Percentiles rank a stretch among this genome's conserved stretches.
phyloP scores from a whole-genome alignment of 2,888 invertebrate species.

The Euplexia lucipara region DNA sequence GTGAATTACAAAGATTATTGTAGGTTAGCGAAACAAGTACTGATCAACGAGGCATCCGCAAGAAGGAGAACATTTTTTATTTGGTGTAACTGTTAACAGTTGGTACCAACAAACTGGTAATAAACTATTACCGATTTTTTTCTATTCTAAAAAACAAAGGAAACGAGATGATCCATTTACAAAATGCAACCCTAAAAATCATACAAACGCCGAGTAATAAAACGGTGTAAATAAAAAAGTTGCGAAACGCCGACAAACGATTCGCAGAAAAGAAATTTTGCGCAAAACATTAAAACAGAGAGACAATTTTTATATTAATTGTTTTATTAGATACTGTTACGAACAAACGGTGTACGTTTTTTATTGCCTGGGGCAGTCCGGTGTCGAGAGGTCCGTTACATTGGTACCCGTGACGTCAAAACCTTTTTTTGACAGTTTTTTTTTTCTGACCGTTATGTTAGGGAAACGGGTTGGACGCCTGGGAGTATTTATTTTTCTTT shows the following conservation, averaged over 20 bases:
- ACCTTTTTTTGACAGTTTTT: constrained; percentile 63
- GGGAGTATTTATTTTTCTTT: not conserved
- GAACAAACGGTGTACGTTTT: constrained; percentile 62
- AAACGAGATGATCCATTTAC: constrained; percentile 53
- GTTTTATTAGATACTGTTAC: constrained; percentile 70
- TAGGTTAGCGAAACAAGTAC: constrained; percentile 9
- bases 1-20: constrained; percentile 8
- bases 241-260: constrained; percentile 59
- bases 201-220: constrained; percentile 28
- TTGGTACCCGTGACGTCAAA: constrained; percentile 74
- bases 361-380: constrained; percentile 66
- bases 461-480: constrained; percentile 37
- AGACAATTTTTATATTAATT: constrained; percentile 65
- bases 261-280: constrained; percentile 87
- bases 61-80: constrained; percentile 17
- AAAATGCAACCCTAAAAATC: constrained; percentile 72
- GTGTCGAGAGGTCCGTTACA: constrained; percentile 69
- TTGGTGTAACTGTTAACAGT: constrained; percentile 16
- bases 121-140: constrained; percentile 34
- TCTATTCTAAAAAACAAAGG: constrained; percentile 34
- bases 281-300: constrained; percentile 71
- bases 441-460: constrained; percentile 44
- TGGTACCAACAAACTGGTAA: constrained; percentile 14
- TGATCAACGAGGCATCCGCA: not conserved
- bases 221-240: constrained; percentile 47